phyloP scores from a whole-genome alignment of 23 tunicate species.

The Styela clava region DNA sequence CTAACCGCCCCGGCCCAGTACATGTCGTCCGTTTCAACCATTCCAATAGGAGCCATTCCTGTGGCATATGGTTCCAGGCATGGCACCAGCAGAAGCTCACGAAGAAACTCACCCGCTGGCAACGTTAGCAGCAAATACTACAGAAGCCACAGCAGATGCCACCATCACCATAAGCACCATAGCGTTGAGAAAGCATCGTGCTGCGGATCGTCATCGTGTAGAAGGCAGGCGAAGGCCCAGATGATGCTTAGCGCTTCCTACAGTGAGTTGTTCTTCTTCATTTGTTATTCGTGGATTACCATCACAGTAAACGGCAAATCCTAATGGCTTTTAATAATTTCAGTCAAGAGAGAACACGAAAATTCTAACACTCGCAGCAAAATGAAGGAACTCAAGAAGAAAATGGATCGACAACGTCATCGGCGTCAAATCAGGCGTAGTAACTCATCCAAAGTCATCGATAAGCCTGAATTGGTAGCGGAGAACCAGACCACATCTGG shows the following conservation, averaged over 20 bases:
- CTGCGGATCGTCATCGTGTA: slow-evolving; percentile 1
- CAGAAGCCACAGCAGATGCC: slow-evolving; percentile 23
- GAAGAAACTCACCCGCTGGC: slow-evolving; percentile 9
- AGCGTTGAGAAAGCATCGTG: neutral
- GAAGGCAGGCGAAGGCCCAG: neutral
- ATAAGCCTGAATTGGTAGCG: neutral
- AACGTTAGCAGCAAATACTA: slow-evolving; percentile 5
- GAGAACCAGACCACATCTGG: neutral
- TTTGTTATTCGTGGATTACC: neutral
- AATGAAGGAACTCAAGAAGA: slow-evolving; percentile 46
- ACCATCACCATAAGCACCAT: slow-evolving; percentile 27
- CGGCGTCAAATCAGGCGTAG: slow-evolving; percentile 48
- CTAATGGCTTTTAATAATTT: neutral
- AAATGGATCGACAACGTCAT: slow-evolving; percentile 44
- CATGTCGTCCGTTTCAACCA: slow-evolving; percentile 31
- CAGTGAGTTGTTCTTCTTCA: neutral
- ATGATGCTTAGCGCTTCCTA: neutral
- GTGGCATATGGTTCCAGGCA: slow-evolving; percentile 14
- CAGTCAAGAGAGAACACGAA: slow-evolving; percentile 39
- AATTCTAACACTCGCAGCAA: slow-evolving; percentile 54
- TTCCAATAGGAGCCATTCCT: slow-evolving; percentile 17
- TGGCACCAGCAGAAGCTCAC: neutral
- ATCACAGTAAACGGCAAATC: neutral
- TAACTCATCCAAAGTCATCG: slow-evolving; percentile 22
- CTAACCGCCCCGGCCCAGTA: slow-evolving; percentile 17